A percentile compares a stretch with the other conserved stretches of the same genome.
Evolutionary conservation across 2,797 vertebrate genomes (phyloP).

Genomic region (Pipistrellus kuhlii): DNA sequence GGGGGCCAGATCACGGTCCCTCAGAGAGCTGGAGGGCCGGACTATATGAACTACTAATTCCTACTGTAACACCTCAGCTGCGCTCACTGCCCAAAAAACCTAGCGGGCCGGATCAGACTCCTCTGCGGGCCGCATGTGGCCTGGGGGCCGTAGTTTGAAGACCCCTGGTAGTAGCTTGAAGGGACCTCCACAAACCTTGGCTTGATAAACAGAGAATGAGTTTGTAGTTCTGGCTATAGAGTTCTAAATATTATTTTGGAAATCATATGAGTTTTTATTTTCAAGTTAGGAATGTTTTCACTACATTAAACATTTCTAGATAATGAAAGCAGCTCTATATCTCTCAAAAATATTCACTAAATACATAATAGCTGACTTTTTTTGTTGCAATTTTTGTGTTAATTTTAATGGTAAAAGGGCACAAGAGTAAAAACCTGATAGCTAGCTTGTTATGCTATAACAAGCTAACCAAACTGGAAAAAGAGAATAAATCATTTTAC

Average conservation of each 20-base stretch:
- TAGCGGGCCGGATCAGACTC: too few species aligned
- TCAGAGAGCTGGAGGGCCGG: too few species aligned
- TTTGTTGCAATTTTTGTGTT: slow-evolving; percentile 81
- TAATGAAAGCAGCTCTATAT: slow-evolving; percentile 31
- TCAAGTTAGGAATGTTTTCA: slow-evolving; percentile 12
- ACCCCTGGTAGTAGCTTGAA: too few species aligned
- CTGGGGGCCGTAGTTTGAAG: too few species aligned
- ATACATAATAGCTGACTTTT: background rate
- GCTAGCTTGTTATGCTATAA: too few species aligned
- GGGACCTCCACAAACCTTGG: background rate
- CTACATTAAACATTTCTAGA: background rate
- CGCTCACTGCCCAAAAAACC: too few species aligned
- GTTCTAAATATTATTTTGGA: slow-evolving; percentile 29
- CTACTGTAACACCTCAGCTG: too few species aligned
- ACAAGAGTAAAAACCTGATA: slow-evolving; percentile 75
- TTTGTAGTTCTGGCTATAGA: background rate
- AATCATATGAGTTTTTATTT: background rate
- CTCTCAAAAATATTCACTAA: slow-evolving; percentile 9
- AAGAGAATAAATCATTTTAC: slow-evolving; percentile 83
- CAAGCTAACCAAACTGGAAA: slow-evolving; percentile 83
- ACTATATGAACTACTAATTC: too few species aligned
- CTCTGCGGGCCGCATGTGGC: too few species aligned
- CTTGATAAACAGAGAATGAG: background rate
- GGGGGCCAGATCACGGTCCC: too few species aligned
- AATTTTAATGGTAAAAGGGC: slow-evolving; percentile 87